Evolutionary conservation across 2,113 vertebrate genomes (phyloP).

Genomic region (Hippoglossus stenolepis): DNA sequence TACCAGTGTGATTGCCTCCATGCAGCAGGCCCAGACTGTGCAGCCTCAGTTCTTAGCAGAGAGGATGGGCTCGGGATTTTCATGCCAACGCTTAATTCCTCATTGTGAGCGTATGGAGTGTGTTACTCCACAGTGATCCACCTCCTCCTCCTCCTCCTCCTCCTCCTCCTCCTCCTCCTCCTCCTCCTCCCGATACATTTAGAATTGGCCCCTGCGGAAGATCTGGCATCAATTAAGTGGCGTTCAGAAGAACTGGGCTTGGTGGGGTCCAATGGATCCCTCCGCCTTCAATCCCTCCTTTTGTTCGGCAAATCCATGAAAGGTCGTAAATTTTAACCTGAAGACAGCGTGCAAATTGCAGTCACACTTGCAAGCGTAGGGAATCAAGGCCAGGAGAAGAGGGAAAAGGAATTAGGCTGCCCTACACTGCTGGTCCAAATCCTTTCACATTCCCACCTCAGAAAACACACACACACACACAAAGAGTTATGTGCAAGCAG

Average conservation of each 20-base stretch:
- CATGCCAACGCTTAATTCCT: constrained; percentile 70
- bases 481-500: constrained; percentile 26
- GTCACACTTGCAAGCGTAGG: constrained; percentile 76
- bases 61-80: constrained; percentile 53
- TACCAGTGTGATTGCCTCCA: constrained; percentile 51
- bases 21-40: constrained; percentile 46
- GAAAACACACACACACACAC: constrained; percentile 32
- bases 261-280: constrained; percentile 74
- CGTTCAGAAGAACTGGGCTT: constrained; percentile 65
- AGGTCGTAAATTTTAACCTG: constrained; percentile 79
- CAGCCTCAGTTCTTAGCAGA: constrained; percentile 47
- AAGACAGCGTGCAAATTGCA: constrained; percentile 82
- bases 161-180: too few relatives aligned
- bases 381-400: constrained; percentile 69
- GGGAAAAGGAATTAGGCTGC: constrained; percentile 62
- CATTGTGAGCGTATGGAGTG: constrained; percentile 66
- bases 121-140: constrained; percentile 65
- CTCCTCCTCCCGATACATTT: constrained; percentile 43
- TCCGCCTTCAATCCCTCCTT: constrained; percentile 78
- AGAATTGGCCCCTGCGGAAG: constrained; percentile 67
- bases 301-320: constrained; percentile 75
- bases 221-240: constrained; percentile 83
- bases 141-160: constrained; percentile 11
- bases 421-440: constrained; percentile 55
- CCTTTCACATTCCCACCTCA: constrained; percentile 49